Evolutionary conservation across 2,113 vertebrate species (phyloP).

Genomic region (Podarcis muralis): DNA sequence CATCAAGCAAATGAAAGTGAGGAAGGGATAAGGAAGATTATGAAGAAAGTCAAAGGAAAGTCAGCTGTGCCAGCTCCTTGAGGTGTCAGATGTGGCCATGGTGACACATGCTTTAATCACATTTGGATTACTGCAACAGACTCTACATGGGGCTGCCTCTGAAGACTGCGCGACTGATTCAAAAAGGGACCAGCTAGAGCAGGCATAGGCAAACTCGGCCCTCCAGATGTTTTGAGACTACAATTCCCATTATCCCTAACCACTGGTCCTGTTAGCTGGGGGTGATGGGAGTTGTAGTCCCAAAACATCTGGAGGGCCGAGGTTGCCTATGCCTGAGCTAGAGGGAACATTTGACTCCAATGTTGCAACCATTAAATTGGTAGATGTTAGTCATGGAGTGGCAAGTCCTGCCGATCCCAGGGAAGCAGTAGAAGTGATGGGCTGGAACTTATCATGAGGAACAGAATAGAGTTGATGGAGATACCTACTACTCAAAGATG

Average conservation of each 20-base stretch:
- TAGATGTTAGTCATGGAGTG: background rate
- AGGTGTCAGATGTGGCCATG: background rate
- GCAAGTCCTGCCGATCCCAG: no score
- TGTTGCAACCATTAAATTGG: background rate
- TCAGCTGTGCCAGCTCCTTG: background rate
- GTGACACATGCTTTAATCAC: background rate
- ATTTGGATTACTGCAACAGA: background rate
- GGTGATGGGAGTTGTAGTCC: no score
- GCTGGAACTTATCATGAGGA: no score
- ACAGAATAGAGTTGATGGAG: no score
- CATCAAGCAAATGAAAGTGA: background rate
- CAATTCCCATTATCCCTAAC: no score
- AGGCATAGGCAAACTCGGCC: no score
- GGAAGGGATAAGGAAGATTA: constrained; percentile 8
- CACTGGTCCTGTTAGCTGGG: no score
- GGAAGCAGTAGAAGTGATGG: no score
- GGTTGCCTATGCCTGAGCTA: no score
- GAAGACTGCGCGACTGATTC: background rate
- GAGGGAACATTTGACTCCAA: background rate
- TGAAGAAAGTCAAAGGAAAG: constrained; percentile 46
- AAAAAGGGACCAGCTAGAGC: background rate
- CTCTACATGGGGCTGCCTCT: background rate
- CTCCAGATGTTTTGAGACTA: no score
- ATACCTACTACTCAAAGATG: no score
- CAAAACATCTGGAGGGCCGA: no score